Percentiles rank a stretch among this genome's conserved stretches.
Conservation (phyloP, 2,797 vertebrate species). For the Heterohyrax brucei region DNA sequence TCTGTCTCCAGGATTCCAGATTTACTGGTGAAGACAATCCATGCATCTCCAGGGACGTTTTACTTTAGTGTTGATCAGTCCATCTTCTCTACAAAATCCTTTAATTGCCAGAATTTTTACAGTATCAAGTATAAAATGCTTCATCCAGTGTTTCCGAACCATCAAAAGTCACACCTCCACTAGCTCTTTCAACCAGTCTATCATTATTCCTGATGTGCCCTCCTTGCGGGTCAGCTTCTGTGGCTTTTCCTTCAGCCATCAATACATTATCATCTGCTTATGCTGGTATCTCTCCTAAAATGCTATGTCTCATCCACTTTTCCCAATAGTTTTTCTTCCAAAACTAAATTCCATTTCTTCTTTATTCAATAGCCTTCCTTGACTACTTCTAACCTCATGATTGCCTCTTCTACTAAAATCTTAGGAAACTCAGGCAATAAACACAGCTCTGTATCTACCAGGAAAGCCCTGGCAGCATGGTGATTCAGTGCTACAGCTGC, state of each 20-base stretch:
- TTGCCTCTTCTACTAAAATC: background rate
- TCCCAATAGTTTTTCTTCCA: background rate
- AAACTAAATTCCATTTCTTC: background rate
- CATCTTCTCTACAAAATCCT: background rate
- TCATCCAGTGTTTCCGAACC: background rate
- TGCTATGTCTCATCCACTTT: background rate
- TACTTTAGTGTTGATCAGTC: rapidly evolving
- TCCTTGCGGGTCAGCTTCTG: rapidly evolving
- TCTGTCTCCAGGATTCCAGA: background rate
- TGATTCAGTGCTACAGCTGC: no score
- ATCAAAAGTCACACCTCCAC: no score
- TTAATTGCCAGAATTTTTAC: background rate
- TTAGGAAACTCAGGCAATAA: background rate
- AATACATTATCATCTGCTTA: no score
- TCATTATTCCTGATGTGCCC: rapidly evolving
- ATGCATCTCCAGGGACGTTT: no score
- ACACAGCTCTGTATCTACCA: background rate
- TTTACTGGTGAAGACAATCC: background rate
- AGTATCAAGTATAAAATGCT: no score
- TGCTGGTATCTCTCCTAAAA: background rate
- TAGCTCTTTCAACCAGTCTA: background rate
- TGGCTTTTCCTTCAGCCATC: background rate
- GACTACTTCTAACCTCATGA: background rate
- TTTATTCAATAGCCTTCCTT: background rate
- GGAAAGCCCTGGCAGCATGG: no score